These are phyloP conservation scores for Glaucomys volans DNA, from an alignment of 2,113 vertebrate species.

Conservation along the genomic window DNA sequence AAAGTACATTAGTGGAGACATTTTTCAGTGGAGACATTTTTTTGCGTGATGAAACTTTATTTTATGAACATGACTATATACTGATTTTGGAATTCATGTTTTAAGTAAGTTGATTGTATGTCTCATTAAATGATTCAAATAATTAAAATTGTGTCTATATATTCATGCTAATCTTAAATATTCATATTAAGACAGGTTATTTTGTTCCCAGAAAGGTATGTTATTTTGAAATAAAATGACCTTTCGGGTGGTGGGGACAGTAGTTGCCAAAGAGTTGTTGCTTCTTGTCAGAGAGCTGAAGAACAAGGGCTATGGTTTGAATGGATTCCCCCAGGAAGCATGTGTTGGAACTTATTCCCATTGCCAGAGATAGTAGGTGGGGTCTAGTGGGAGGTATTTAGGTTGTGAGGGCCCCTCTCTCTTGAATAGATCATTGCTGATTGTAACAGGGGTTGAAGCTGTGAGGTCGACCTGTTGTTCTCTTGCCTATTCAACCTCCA, in stretches of 20 bases:
- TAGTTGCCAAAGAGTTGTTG: not conserved
- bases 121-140: not conserved
- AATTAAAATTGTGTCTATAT: not conserved
- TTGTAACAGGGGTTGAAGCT: not conserved
- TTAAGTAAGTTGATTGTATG: conserved; percentile 39
- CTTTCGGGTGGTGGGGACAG: not conserved
- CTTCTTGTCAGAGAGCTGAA: conserved; percentile 20
- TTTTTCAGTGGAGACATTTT: not conserved
- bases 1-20: not conserved
- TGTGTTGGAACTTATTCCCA: not conserved
- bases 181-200: not conserved
- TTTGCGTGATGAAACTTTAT: not conserved
- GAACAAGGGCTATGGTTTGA: not conserved
- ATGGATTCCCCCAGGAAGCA: not conserved
- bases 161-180: conserved; percentile 16
- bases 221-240: not conserved
- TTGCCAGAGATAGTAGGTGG: not conserved
- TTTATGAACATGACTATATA: not conserved
- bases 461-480: no score
- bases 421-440: not conserved
- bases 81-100: not conserved
- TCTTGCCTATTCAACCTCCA: not conserved
- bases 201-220: conserved; percentile 14
- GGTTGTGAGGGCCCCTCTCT: not conserved
- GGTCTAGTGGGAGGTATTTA: accelerated